Percentiles rank a stretch among this genome's conserved stretches.
Conservation (phyloP, 2,888 invertebrate species). For the Plemyria rubiginata region DNA sequence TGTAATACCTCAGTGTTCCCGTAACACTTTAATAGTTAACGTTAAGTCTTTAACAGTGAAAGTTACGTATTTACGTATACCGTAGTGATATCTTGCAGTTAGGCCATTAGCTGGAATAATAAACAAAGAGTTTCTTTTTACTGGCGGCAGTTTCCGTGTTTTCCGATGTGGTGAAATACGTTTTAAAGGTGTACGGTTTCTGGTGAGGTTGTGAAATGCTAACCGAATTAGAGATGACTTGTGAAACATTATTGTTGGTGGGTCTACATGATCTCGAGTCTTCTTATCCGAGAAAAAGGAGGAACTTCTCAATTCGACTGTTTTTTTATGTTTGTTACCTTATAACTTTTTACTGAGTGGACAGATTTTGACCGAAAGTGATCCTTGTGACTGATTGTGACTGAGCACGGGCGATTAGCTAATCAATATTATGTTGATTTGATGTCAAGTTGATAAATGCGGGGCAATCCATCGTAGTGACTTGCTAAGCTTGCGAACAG, state of each 20-base stretch:
- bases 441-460: neutral
- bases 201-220: conserved; percentile 11
- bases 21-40: conserved; percentile 6
- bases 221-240: neutral
- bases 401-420: too few relatives aligned
- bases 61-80: conserved; percentile 23
- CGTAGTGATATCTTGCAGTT: conserved; percentile 21
- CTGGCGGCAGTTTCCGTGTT: conserved; percentile 20
- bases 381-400: too few relatives aligned
- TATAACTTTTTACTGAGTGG: too few relatives aligned
- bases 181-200: conserved; percentile 19
- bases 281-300: too few relatives aligned
- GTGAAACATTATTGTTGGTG: neutral
- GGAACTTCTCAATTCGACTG: too few relatives aligned
- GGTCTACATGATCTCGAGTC: too few relatives aligned
- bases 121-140: conserved; percentile 23
- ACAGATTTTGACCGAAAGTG: too few relatives aligned
- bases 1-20: conserved; percentile 4
- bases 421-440: too few relatives aligned
- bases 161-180: conserved; percentile 19
- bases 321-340: too few relatives aligned
- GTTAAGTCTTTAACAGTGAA: conserved; percentile 18
- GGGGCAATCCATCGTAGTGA: too few relatives aligned
- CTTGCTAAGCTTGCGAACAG: too few relatives aligned
- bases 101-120: conserved; percentile 24